Conservation (phyloP, 2,888 invertebrate species). For the Frankliniella fusca region DNA sequence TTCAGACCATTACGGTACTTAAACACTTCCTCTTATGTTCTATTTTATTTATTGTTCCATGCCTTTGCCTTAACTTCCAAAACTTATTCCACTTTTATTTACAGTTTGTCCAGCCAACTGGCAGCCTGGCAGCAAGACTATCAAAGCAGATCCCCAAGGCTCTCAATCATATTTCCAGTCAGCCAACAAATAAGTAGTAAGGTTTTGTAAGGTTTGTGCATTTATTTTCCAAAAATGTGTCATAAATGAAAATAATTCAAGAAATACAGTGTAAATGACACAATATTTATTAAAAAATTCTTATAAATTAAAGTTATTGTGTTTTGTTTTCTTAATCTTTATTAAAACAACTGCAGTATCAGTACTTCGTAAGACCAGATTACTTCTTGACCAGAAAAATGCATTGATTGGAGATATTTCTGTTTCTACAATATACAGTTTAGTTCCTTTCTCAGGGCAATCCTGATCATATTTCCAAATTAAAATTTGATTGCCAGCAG, state of each 20-base stretch:
- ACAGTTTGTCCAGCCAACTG: constrained; percentile 93
- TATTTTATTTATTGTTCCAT: background rate
- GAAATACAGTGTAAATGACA: background rate
- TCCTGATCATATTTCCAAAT: background rate
- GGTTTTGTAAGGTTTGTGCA: background rate
- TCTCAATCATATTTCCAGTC: constrained; percentile 83
- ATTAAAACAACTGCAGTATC: background rate
- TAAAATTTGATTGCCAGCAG: background rate
- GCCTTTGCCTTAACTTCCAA: background rate
- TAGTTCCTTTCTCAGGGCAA: background rate
- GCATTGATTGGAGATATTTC: too few relatives aligned
- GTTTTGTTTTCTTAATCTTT: background rate
- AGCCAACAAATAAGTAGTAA: constrained; percentile 39
- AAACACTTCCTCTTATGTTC: background rate
- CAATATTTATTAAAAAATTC: background rate
- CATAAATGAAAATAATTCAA: background rate
- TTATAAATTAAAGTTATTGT: background rate
- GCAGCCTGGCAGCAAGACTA: constrained; percentile 82
- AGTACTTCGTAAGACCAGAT: background rate
- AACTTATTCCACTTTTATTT: constrained; percentile 41
- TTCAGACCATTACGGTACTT: too few relatives aligned
- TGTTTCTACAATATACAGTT: background rate
- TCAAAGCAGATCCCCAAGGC: constrained; percentile 81
- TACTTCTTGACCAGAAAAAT: background rate
- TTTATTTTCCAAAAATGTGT: background rate